Evolutionary conservation across 2,888 invertebrate genomes (phyloP).

Genomic region (Cosmia trapezina): DNA sequence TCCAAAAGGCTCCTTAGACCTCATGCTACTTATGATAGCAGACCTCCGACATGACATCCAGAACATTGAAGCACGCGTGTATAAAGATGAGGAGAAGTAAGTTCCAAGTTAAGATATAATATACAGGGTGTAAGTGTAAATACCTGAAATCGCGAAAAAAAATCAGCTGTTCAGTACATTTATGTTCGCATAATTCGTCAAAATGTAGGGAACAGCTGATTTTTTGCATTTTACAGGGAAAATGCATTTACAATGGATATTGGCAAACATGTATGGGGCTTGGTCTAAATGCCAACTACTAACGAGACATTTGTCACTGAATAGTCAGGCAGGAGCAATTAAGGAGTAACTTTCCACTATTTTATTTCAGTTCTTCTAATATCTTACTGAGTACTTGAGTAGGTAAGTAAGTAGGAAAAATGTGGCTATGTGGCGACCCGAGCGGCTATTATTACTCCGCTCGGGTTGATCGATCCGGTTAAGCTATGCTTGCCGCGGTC

Average conservation of each 20-base stretch:
- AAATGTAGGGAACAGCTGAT: too few relatives aligned
- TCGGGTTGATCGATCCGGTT: too few relatives aligned
- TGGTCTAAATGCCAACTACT: too few relatives aligned
- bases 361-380: not conserved
- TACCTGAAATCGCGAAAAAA: too few relatives aligned
- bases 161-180: too few relatives aligned
- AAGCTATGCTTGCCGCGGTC: too few relatives aligned
- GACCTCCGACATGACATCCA: conserved; percentile 92
- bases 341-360: not conserved
- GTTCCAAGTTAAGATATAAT: conserved; percentile 18
- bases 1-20: conserved; percentile 91
- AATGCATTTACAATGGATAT: not conserved
- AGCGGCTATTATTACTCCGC: too few relatives aligned
- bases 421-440: too few relatives aligned
- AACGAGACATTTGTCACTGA: not conserved
- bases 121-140: too few relatives aligned
- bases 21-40: conserved; percentile 91
- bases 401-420: not conserved
- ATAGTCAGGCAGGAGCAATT: too few relatives aligned
- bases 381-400: not conserved
- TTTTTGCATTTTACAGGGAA: too few relatives aligned
- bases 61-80: conserved; percentile 91
- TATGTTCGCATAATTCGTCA: too few relatives aligned
- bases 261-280: not conserved
- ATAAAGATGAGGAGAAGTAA: conserved; percentile 86